A percentile compares a stretch with the other conserved stretches of the same genome.
phyloP scores from a whole-genome alignment of 2,797 vertebrate species.

The Onychomys leucogaster region DNA sequence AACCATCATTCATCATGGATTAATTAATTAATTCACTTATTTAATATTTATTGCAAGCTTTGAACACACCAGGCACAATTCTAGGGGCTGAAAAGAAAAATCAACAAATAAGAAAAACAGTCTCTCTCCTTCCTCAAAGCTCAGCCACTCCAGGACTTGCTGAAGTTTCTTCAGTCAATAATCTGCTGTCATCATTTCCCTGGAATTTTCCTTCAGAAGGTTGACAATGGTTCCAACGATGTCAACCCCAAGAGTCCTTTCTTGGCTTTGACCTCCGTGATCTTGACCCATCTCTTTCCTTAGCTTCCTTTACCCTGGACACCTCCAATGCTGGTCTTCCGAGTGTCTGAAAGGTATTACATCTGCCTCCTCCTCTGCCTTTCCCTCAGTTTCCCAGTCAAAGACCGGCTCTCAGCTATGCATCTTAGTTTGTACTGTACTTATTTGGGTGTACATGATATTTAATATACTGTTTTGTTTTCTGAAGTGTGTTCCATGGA shows the following conservation, averaged over 20 bases:
- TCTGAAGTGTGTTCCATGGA: slow-evolving; percentile 7
- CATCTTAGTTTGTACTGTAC: neutral
- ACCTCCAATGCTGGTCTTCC: neutral
- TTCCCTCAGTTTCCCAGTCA: slow-evolving; percentile 29
- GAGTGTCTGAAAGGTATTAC: neutral
- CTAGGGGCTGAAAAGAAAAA: neutral
- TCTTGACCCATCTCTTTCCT: slow-evolving; percentile 16
- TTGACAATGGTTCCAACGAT: neutral
- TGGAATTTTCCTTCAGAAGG: slow-evolving; percentile 53
- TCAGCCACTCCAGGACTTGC: neutral
- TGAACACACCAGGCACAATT: neutral
- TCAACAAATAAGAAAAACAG: slow-evolving; percentile 41
- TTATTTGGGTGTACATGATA: neutral
- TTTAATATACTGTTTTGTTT: neutral
- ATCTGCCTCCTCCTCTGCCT: neutral
- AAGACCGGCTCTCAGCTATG: neutral
- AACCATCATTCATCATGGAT: neutral
- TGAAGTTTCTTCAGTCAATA: neutral
- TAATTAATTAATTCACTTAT: slow-evolving; percentile 7
- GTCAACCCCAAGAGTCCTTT: slow-evolving; percentile 20
- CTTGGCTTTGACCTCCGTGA: slow-evolving; percentile 13
- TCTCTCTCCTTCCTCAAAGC: neutral
- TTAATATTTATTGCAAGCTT: slow-evolving; percentile 31
- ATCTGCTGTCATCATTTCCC: neutral
- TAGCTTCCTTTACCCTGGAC: neutral